Evolutionary conservation across 2,113 vertebrate species (phyloP).

Genomic region (Onychostruthus taczanowskii): DNA sequence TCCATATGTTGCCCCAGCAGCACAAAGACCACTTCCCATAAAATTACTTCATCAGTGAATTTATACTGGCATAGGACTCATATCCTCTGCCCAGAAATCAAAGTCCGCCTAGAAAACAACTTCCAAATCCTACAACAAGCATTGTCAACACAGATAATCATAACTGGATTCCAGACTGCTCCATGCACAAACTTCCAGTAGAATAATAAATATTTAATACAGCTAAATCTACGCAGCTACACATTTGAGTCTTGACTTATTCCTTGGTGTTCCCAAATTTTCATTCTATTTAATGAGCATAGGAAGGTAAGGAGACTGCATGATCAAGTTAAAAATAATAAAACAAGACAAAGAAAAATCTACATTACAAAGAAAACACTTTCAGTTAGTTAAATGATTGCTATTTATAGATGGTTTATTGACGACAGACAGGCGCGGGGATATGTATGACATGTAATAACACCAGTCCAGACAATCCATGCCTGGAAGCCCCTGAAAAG

Average conservation of each 20-base stretch:
- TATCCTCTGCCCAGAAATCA: not conserved
- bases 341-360: not conserved
- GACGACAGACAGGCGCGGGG: not conserved
- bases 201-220: not conserved
- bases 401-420: not conserved
- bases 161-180: not conserved
- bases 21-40: not conserved
- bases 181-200: not conserved
- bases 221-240: not conserved
- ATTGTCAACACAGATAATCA: not conserved
- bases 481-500: not conserved
- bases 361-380: not conserved
- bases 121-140: not conserved
- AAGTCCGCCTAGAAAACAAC: not conserved
- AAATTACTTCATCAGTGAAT: not conserved
- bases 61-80: not conserved
- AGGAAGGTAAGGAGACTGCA: not conserved
- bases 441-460: not conserved
- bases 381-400: not conserved
- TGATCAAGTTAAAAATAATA: not conserved
- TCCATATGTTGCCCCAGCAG: not conserved
- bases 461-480: not conserved
- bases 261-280: not conserved
- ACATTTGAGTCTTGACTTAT: not conserved
- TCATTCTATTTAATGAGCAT: not conserved